Base-by-base conservation (phyloP, 2,113 vertebrate species). In the Todiramphus saurophagus region DNA sequence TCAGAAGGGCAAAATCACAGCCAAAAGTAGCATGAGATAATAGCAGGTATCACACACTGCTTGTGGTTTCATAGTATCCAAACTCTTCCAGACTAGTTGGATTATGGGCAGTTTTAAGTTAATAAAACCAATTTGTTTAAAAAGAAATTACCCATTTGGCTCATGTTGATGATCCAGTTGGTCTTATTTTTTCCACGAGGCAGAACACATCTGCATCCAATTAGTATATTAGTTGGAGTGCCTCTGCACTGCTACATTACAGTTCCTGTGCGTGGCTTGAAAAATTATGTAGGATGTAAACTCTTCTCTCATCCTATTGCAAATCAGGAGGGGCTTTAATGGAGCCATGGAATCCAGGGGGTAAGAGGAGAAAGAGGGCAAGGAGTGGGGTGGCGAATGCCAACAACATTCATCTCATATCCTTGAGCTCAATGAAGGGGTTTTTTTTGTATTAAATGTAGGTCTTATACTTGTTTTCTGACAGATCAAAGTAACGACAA, bases 41-140 rank as follows among this genome's bases (percentile, higher is more conserved):
- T 97, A 88, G 93, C 86, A 96, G 93, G 92, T 88, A 96, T 94
- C 51, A 5, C 91, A 90, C 59, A 46, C 30, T 87, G 35, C 55
- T 87, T 95, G 91, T 91, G 93, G 95, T 91, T 96, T 95, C 80
- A 15, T 84, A 70, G 43, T 62, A 93, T 75, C 55, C 84, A 79
- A 86, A 84, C 72, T 88, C 93, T 95, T 83, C 91, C 92, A 96
- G 87, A 90, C 83, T 93, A 96, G 72, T 79, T 95, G 93, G 87
- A 95, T 94, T 86, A 92, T 58, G 85, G 82, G 39, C 74, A 90
- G 94, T 94, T 95, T 95, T 67, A 94, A 95, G 94, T 94, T 94
- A 95, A 94, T 94, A 96, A 93, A 91, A 89, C 55, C 60, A 72
- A 93, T 95, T 96, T 93, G 74, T 93, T 96, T 97, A 93, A 95